Evolutionary conservation across 2,113 vertebrate species (phyloP).

Genomic region (Varanus komodoensis): DNA sequence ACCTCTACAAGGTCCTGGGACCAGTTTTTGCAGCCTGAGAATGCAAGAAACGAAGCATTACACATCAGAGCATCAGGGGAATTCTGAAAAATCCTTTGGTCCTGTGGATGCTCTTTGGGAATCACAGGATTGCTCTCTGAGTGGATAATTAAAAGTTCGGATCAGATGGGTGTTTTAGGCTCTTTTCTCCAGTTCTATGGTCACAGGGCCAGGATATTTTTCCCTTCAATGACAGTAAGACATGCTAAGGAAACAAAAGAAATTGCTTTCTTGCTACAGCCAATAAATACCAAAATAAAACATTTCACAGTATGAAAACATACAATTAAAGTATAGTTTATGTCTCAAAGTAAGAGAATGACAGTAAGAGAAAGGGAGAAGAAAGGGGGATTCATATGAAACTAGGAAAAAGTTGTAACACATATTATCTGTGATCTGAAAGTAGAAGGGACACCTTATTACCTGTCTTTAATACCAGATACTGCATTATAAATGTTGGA

Average conservation of each 20-base stretch:
- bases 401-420: too few relatives aligned
- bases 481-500: neutral
- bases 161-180: neutral
- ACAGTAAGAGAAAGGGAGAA: too few relatives aligned
- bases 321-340: neutral
- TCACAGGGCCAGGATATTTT: neutral
- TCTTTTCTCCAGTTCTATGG: too few relatives aligned
- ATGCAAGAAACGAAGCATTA: too few relatives aligned
- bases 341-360: neutral
- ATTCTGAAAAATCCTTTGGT: too few relatives aligned
- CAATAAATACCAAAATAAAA: neutral
- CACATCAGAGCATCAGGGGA: too few relatives aligned
- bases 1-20: too few relatives aligned
- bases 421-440: too few relatives aligned
- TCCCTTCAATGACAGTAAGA: neutral
- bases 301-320: neutral
- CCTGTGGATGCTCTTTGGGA: too few relatives aligned
- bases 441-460: neutral
- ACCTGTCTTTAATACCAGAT: neutral
- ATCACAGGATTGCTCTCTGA: neutral
- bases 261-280: neutral
- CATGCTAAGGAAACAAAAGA: neutral
- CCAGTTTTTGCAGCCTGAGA: too few relatives aligned
- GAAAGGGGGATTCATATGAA: too few relatives aligned
- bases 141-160: neutral